Percentiles rank a stretch among this genome's conserved stretches.
These are phyloP conservation scores for Cotesia vestalis DNA, from an alignment of 1,140 invertebrate species.

Conservation along the genomic window DNA sequence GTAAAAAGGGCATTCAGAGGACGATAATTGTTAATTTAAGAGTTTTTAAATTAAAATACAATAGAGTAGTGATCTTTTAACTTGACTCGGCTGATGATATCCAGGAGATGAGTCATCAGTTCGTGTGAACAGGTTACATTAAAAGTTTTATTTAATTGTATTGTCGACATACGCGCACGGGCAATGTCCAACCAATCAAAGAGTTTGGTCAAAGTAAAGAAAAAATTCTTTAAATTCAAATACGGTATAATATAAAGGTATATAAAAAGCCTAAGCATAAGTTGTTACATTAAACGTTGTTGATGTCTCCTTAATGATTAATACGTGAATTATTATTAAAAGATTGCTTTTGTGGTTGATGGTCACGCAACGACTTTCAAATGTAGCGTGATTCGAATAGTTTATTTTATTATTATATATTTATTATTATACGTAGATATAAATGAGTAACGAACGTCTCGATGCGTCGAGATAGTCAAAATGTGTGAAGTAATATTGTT, in stretches of 20 bases:
- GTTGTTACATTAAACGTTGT: conserved; percentile 3
- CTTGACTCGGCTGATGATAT: too few relatives aligned
- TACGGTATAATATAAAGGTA: too few relatives aligned
- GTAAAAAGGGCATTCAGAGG: too few relatives aligned
- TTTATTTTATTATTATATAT: conserved; percentile 15
- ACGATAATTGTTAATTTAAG: too few relatives aligned
- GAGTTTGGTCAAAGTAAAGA: too few relatives aligned
- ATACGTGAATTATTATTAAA: conserved; percentile 32
- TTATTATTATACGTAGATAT: neutral
- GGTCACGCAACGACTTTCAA: conserved; percentile 34
- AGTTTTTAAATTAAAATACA: too few relatives aligned
- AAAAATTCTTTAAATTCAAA: conserved; percentile 2
- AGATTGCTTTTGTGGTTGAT: neutral
- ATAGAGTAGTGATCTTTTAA: too few relatives aligned
- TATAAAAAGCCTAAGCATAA: neutral
- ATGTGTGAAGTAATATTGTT: too few relatives aligned
- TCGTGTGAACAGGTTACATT: too few relatives aligned
- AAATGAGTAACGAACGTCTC: neutral
- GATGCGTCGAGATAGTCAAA: too few relatives aligned
- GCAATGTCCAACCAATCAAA: too few relatives aligned
- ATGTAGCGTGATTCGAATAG: conserved; percentile 24
- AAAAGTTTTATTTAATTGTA: neutral
- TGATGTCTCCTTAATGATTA: conserved; percentile 25
- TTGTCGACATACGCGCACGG: neutral
- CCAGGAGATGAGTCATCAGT: too few relatives aligned